A percentile compares a stretch with the other conserved stretches of the same genome.
Evolutionary conservation across 2,113 vertebrate species (phyloP).

Genomic region (Megaleporinus macrocephalus): DNA sequence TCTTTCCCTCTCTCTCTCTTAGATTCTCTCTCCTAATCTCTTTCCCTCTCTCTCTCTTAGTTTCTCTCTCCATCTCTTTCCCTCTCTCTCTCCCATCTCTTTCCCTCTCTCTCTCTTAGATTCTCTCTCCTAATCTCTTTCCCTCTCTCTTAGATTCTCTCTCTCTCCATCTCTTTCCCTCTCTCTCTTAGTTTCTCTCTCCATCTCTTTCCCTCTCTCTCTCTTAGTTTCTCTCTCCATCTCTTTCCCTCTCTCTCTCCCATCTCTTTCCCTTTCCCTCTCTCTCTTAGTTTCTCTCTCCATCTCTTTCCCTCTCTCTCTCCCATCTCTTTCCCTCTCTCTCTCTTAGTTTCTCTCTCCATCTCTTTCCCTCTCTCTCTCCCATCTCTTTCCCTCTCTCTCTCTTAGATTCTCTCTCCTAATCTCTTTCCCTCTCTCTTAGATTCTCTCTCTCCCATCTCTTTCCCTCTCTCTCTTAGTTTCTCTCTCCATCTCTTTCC

Average conservation of each 20-base stretch:
- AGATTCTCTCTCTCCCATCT: no score
- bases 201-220: not conserved
- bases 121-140: not conserved
- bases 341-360: no score
- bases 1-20: conserved; percentile 44
- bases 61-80: conserved; percentile 24
- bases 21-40: not conserved
- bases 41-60: conserved; percentile 16
- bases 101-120: conserved; percentile 37
- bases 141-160: conserved; percentile 32
- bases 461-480: conserved; percentile 41
- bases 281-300: conserved; percentile 17
- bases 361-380: conserved; percentile 44
- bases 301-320: not conserved
- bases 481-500: not conserved
- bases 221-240: no score
- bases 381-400: not conserved
- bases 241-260: conserved; percentile 18
- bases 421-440: conserved; percentile 24
- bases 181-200: conserved; percentile 20
- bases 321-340: conserved; percentile 28
- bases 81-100: conserved; percentile 37
- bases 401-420: conserved; percentile 22
- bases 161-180: conserved; percentile 34
- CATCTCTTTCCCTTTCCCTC: conserved; percentile 43